These are phyloP conservation scores for Camelus dromedarius DNA, from an alignment of 2,113 vertebrate genomes.

Conservation along the genomic window DNA sequence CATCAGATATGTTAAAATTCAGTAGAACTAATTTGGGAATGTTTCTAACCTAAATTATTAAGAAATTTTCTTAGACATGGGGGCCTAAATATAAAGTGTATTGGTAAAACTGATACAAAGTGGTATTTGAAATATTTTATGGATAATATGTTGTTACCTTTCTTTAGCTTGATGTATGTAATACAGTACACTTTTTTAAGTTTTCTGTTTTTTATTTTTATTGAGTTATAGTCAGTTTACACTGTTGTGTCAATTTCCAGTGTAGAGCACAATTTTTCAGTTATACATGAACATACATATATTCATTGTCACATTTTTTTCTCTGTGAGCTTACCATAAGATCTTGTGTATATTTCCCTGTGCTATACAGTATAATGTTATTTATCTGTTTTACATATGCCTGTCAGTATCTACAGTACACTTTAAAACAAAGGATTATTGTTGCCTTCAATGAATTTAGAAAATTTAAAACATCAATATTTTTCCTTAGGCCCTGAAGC, in stretches of 20 bases:
- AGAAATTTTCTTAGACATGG: neutral
- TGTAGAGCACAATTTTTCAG: no score
- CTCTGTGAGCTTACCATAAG: no score
- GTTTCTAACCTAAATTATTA: neutral
- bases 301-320: no score
- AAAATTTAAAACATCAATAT: neutral
- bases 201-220: no score
- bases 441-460: neutral
- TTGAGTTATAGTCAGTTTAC: no score
- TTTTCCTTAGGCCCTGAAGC: neutral
- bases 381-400: no score
- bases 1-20: neutral
- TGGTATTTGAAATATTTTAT: neutral
- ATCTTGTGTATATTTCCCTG: no score
- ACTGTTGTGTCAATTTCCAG: no score
- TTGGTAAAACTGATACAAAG: neutral
- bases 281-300: no score
- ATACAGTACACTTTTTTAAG: neutral
- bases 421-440: conserved; percentile 14
- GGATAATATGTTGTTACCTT: neutral
- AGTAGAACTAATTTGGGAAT: neutral
- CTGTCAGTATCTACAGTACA: neutral
- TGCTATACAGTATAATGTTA: no score
- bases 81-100: neutral
- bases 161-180: neutral